Conservation (phyloP, 2,888 invertebrate genomes). For the Heliconius ismenius region DNA sequence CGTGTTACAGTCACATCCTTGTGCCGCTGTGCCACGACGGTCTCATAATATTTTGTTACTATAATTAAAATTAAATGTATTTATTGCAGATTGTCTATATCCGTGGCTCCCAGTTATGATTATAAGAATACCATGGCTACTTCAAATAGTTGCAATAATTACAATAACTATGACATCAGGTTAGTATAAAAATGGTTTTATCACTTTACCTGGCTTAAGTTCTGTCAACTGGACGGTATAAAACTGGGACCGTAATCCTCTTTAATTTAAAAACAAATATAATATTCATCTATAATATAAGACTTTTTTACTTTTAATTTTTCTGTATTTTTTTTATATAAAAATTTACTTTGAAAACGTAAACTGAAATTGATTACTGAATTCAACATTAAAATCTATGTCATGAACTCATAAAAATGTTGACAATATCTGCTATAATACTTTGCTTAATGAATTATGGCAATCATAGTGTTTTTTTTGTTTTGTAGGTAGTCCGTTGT, state of each 20-base stretch:
- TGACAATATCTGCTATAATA: not conserved
- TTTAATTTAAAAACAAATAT: too few relatives aligned
- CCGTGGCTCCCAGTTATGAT: constrained; percentile 64
- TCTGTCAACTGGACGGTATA: not conserved
- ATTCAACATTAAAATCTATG: not conserved
- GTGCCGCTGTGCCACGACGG: too few relatives aligned
- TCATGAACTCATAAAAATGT: not conserved
- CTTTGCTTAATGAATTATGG: too few relatives aligned
- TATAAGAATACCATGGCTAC: constrained; percentile 73
- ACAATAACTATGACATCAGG: constrained; percentile 62
- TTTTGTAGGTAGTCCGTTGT: constrained; percentile 74
- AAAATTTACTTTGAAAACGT: too few relatives aligned
- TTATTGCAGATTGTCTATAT: constrained; percentile 61
- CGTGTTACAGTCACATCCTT: too few relatives aligned
- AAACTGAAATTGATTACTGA: too few relatives aligned
- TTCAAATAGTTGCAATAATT: constrained; percentile 54
- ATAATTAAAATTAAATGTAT: not conserved
- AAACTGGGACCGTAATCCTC: not conserved
- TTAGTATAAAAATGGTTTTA: constrained; percentile 45
- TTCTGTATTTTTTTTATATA: too few relatives aligned
- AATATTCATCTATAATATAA: not conserved
- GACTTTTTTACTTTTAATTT: not conserved
- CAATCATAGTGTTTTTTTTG: constrained; percentile 3
- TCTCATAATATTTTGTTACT: not conserved
- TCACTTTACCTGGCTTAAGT: not conserved